Conservation (phyloP, 1,140 invertebrate genomes). For the Akabosia matsudoensis region DNA sequence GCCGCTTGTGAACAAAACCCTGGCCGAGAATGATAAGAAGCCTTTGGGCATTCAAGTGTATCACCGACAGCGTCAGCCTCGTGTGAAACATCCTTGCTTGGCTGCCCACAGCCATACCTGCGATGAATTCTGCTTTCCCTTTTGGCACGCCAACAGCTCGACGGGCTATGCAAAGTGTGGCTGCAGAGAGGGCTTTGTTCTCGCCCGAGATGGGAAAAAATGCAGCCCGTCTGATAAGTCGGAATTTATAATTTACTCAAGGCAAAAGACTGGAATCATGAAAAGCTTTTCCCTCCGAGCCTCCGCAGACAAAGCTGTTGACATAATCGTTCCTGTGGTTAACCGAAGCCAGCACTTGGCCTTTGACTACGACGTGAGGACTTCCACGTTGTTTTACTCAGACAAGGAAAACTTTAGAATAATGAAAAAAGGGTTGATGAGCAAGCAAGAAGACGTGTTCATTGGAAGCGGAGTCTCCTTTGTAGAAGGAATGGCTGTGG, state of each 20-base stretch:
- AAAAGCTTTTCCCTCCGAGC: slow-evolving; percentile 58
- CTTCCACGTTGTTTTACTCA: slow-evolving; percentile 66
- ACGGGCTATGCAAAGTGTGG: slow-evolving; percentile 27
- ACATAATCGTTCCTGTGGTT: slow-evolving; percentile 63
- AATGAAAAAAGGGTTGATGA: slow-evolving; percentile 52
- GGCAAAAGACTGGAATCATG: slow-evolving; percentile 62
- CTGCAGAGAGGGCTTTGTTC: slow-evolving; percentile 27
- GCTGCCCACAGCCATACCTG: slow-evolving; percentile 13
- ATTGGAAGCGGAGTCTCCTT: slow-evolving; percentile 55
- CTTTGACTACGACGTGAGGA: slow-evolving; percentile 66
- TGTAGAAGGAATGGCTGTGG: slow-evolving; percentile 69
- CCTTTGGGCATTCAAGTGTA: slow-evolving; percentile 66
- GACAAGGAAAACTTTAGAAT: slow-evolving; percentile 52
- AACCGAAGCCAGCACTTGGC: slow-evolving; percentile 62
- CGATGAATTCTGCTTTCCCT: slow-evolving; percentile 36
- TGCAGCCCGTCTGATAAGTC: slow-evolving; percentile 1
- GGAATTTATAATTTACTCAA: slow-evolving; percentile 63
- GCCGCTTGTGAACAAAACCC: slow-evolving; percentile 46
- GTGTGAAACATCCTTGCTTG: slow-evolving; percentile 48
- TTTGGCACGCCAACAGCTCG: slow-evolving; percentile 16
- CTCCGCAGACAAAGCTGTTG: slow-evolving; percentile 52
- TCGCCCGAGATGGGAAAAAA: neutral
- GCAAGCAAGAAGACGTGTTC: slow-evolving; percentile 50
- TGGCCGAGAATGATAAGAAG: slow-evolving; percentile 38
- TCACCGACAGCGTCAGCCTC: slow-evolving; percentile 70